Evolutionary conservation across 2,797 vertebrate species (phyloP), one percentile per base, ranked within the genome.

Genomic region (Mastacembelus armatus): DNA sequence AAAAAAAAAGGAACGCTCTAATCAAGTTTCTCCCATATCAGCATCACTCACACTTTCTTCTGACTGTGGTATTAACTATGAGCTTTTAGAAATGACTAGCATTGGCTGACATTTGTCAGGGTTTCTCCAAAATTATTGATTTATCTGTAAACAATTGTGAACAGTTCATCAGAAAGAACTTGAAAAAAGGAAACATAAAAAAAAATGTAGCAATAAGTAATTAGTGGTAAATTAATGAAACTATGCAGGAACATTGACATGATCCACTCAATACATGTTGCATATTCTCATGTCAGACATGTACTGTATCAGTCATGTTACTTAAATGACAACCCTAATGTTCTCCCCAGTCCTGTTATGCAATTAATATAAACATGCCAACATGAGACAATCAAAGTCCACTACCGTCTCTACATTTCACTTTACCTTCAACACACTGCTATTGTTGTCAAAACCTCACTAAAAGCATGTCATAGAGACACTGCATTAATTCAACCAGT

Each of bases 391-490:
- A 39, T 44, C n/a, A 43, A 15, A 43, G 10, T 2, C 4, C 19
- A 15, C 58, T 11, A 7, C 21, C 45, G 58, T 56, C 22, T 55
- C 19, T 22, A 14, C 47, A 42, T 60, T 40, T 65, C 24, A 22
- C 18, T 52, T 29, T 47, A 19, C 22, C 22, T 15, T 11, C 15
- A 29, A 58, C 36, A 51, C 47, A n/a, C 29, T 26, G 1, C 32
- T 29, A 42, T 52, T 72, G 30, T 68, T 29, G 59, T 57, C 44
- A 49, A 51, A 68, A 63, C 70, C 24, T 36, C 70, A 66, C 66
- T 64, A 44, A 36, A 64, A 71, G 40, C 29, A 22, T 29, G 45
- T 47, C 14, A 68, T n/a, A 55, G 57, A 52, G 43, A 51, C 14
- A 39, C n/a, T n/a, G n/a, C n/a, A n/a, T n/a, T n/a, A n/a, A n/a